A percentile compares a stretch with the other conserved stretches of the same genome.
These are phyloP conservation scores for Eupleurogrammus muticus DNA, from an alignment of 2,797 vertebrate species.

Conservation along the genomic window DNA sequence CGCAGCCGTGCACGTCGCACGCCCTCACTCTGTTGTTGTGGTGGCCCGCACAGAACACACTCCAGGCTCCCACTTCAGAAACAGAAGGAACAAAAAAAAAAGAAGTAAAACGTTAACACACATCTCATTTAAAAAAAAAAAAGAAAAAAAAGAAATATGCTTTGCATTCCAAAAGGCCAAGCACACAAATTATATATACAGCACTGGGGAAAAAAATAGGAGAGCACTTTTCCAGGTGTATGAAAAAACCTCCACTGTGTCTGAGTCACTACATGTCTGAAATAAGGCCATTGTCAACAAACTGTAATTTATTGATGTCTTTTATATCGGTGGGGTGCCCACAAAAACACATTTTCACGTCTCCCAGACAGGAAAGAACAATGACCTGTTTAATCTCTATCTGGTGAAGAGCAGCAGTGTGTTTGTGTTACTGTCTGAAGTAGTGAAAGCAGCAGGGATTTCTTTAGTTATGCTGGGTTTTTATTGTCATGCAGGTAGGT, in stretches of 20 bases:
- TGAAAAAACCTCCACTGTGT: slow-evolving; percentile 19
- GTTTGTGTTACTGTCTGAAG: background rate
- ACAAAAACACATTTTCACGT: slow-evolving; percentile 27
- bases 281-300: slow-evolving; percentile 42
- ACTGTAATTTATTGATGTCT: slow-evolving; percentile 38
- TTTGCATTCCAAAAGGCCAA: slow-evolving; percentile 13
- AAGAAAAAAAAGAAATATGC: background rate
- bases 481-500: background rate
- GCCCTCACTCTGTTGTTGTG: slow-evolving; percentile 73
- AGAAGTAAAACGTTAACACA: background rate
- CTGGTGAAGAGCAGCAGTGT: background rate
- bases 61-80: slow-evolving; percentile 61
- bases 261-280: slow-evolving; percentile 41
- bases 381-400: background rate
- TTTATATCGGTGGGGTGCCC: slow-evolving; percentile 19
- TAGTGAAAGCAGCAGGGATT: background rate
- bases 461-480: background rate
- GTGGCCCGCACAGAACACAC: slow-evolving; percentile 61
- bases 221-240: no score
- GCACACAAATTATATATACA: background rate
- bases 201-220: no score
- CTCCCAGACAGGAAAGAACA: slow-evolving; percentile 1
- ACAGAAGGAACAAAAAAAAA: background rate
- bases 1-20: slow-evolving; percentile 61
- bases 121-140: background rate